Percentiles rank a stretch among this genome's conserved stretches.
Evolutionary conservation across 2,888 invertebrate genomes (phyloP).

Genomic region (Mellilla xanthometata): DNA sequence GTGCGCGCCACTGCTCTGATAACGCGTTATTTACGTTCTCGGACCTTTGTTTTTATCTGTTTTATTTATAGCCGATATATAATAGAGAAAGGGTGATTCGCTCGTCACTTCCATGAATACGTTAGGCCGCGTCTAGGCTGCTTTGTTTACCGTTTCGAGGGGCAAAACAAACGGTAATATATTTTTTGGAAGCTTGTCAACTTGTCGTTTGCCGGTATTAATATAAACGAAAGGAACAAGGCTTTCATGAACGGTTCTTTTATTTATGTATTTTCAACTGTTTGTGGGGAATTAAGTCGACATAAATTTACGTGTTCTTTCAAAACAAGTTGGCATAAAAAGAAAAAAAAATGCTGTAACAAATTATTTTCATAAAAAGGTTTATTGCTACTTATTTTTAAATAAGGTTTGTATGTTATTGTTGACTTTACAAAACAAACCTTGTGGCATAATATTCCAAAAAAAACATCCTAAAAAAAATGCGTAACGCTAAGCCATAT

Average conservation of each 20-base stretch:
- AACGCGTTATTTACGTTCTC: constrained; percentile 62
- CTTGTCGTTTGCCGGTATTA: constrained; percentile 52
- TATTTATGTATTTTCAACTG: no score
- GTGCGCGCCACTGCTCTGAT: constrained; percentile 44
- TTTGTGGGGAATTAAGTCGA: no score
- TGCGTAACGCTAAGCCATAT: no score
- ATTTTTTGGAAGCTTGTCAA: constrained; percentile 55
- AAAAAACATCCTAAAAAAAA: no score
- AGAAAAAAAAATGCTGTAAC: no score
- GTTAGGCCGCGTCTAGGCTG: constrained; percentile 33
- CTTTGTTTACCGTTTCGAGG: constrained; percentile 40
- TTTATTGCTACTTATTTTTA: no score
- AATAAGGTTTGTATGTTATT: no score
- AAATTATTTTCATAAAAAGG: no score
- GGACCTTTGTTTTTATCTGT: constrained; percentile 48
- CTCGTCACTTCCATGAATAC: constrained; percentile 40
- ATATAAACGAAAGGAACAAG: constrained; percentile 43
- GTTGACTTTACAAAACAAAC: no score
- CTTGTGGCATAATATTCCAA: no score
- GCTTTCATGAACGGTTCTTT: constrained; percentile 21
- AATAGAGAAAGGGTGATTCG: constrained; percentile 43
- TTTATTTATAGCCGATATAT: constrained; percentile 46
- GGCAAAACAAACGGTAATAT: constrained; percentile 40
- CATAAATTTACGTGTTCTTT: no score
- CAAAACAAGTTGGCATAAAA: no score